These are phyloP conservation scores for Iphiclides podalirius DNA, from an alignment of 2,888 invertebrate genomes.

Conservation along the genomic window DNA sequence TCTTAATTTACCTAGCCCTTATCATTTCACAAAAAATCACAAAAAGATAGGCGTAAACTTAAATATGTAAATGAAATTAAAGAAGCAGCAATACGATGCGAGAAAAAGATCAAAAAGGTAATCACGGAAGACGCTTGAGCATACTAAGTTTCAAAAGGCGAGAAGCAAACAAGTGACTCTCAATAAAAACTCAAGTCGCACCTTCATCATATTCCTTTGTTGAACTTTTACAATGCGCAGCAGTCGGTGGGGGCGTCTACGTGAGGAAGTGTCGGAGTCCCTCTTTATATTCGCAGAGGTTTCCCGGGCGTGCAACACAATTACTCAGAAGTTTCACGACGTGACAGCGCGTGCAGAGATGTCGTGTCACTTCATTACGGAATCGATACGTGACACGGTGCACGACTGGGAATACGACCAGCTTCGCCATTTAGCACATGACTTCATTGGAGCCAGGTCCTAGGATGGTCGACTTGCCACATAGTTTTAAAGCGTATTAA, in stretches of 20 bases:
- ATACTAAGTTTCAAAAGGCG: no score
- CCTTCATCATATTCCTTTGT: slow-evolving; percentile 20
- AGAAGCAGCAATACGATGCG: no score
- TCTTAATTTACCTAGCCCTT: no score
- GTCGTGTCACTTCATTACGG: slow-evolving; percentile 48
- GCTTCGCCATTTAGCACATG: no score
- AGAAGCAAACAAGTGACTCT: slow-evolving; percentile 3
- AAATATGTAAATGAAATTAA: no score
- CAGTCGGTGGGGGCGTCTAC: slow-evolving; percentile 7
- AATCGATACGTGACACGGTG: slow-evolving; percentile 44
- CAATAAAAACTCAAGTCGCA: slow-evolving; percentile 3
- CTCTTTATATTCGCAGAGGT: slow-evolving; percentile 22
- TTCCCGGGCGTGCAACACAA: slow-evolving; percentile 26
- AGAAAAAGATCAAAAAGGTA: no score
- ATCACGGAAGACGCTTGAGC: no score
- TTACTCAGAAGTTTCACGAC: slow-evolving; percentile 29
- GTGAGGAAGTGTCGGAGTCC: slow-evolving; percentile 15
- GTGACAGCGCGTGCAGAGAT: slow-evolving; percentile 28
- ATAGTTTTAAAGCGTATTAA: no score
- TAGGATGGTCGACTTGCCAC: no score
- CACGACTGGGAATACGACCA: slow-evolving; percentile 29
- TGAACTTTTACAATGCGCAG: slow-evolving; percentile 12
- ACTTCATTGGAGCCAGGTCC: no score
- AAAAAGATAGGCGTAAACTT: no score
- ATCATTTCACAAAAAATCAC: no score